These are phyloP conservation scores for Staurois parvus DNA, from an alignment of 2,797 vertebrate species.

Conservation along the genomic window DNA sequence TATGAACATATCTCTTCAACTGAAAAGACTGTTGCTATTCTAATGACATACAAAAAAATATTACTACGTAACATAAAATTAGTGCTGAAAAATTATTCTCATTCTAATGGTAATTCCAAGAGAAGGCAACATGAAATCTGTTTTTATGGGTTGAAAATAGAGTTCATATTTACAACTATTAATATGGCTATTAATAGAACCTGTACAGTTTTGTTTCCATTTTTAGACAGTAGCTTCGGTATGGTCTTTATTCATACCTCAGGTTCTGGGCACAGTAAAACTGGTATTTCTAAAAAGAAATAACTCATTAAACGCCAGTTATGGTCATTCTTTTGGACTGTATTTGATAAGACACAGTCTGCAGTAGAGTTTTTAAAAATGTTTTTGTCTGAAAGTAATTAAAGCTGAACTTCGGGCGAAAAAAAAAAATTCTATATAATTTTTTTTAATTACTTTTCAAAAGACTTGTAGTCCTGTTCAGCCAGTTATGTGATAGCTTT, in stretches of 20 bases:
- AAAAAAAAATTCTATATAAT: too few species aligned
- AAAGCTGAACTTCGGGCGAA: not conserved
- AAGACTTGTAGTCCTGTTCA: too few species aligned
- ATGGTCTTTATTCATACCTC: too few species aligned
- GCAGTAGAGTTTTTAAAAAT: not conserved
- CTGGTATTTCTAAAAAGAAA: not conserved
- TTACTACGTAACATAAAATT: not conserved
- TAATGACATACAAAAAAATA: not conserved
- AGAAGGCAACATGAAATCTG: not conserved
- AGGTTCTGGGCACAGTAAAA: too few species aligned
- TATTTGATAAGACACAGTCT: not conserved
- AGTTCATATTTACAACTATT: not conserved
- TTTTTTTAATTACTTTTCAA: too few species aligned
- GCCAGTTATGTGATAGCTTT: too few species aligned
- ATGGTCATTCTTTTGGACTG: not conserved
- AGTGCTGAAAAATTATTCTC: not conserved
- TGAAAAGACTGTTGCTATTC: conserved; percentile 3
- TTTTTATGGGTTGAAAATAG: not conserved
- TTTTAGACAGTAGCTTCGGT: too few species aligned
- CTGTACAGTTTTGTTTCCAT: not conserved
- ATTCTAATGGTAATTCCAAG: not conserved
- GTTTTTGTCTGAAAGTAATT: not conserved
- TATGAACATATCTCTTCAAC: not conserved
- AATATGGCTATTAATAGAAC: not conserved
- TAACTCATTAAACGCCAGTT: not conserved